phyloP scores from a whole-genome alignment of 1,140 invertebrate genomes.

The Drosophila ambigua region DNA sequence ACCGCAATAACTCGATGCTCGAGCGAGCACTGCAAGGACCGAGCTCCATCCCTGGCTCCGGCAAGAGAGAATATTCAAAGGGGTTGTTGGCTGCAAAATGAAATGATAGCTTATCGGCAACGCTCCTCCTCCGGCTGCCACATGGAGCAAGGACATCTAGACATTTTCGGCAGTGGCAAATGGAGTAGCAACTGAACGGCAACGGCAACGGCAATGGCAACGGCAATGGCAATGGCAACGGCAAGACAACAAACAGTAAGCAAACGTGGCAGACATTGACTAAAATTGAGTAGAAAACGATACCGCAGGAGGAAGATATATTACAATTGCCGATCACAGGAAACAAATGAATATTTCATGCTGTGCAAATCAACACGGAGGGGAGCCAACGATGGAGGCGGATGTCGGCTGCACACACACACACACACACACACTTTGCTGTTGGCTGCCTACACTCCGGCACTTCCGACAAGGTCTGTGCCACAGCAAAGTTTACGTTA shows the following conservation, averaged over 20 bases:
- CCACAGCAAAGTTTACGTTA: conserved; percentile 59
- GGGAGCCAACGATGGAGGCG: conserved; percentile 3
- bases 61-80: conserved; percentile 39
- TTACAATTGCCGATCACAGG: conserved; percentile 81
- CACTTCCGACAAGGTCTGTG: conserved; percentile 41
- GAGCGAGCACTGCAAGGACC: conserved; percentile 22
- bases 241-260: conserved; percentile 56
- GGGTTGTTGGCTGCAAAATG: conserved; percentile 62
- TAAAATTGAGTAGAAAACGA: conserved; percentile 81
- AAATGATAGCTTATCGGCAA: conserved; percentile 76
- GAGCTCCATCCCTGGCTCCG: background rate
- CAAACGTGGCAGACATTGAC: conserved; percentile 69
- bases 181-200: conserved; percentile 1
- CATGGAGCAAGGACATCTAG: conserved; percentile 33
- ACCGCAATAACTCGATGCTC: conserved; percentile 64
- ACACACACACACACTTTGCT: background rate
- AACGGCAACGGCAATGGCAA: conserved; percentile 42
- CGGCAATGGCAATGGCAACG: conserved; percentile 38
- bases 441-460: conserved; percentile 12
- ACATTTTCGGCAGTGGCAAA: conserved; percentile 57
- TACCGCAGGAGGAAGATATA: conserved; percentile 79
- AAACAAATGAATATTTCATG: conserved; percentile 83
- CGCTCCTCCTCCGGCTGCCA: conserved; percentile 34
- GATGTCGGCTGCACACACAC: conserved; percentile 2
- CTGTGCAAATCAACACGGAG: conserved; percentile 73